Conservation (phyloP, 2,113 vertebrate species). For the Brachypodius melanocephalos region DNA sequence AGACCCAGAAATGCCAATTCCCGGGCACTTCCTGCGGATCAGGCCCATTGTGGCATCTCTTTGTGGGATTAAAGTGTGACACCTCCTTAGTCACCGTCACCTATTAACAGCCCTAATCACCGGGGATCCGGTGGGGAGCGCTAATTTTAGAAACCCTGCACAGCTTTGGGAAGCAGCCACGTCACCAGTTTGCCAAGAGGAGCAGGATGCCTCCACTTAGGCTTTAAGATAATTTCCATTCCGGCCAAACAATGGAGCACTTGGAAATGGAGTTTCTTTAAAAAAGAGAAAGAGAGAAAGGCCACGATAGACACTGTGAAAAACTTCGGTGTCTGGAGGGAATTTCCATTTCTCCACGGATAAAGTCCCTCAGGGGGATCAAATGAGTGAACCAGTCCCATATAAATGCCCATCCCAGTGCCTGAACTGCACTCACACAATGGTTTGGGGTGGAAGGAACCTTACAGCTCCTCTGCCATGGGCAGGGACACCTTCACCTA, state of each 20-base stretch:
- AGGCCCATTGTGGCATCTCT: neutral
- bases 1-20: neutral
- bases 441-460: neutral
- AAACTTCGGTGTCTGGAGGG: neutral
- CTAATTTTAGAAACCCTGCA: constrained; percentile 61
- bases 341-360: neutral
- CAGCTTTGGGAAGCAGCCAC: constrained; percentile 29
- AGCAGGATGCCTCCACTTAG: constrained; percentile 17
- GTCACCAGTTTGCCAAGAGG: constrained; percentile 4
- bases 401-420: neutral
- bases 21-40: neutral
- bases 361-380: neutral
- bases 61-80: neutral
- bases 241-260: neutral
- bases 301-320: accelerated
- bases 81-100: constrained; percentile 26
- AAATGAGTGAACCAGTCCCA: neutral
- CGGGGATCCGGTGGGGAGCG: neutral
- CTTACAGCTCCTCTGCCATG: neutral
- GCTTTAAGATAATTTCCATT: neutral
- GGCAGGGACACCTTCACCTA: neutral
- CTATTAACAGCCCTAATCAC: constrained; percentile 42
- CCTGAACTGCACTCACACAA: neutral
- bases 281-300: neutral
- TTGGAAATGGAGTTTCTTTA: neutral